Base-by-base conservation (phyloP, 2,888 invertebrate genomes). In the Cremastobaeus sp. region DNA sequence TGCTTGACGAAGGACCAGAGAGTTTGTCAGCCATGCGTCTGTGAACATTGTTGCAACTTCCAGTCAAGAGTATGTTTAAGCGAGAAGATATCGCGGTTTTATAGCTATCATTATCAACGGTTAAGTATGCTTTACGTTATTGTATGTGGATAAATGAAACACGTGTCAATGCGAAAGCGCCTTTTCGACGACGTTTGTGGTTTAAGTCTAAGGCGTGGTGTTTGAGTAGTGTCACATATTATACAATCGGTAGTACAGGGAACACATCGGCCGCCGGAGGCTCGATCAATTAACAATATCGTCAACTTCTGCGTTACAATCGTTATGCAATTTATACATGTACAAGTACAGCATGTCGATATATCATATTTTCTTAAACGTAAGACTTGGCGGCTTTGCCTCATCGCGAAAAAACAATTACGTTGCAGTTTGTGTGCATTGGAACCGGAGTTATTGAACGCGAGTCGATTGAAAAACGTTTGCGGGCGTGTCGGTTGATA, bases 1-100 rank as follows among this genome's bases (percentile, higher is more conserved):
- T 80, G 86, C 86, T 87, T 86, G 87, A 85, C 87, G 87, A 79
- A 87, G 87, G 85, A 87, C 86, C 86, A 87, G 84, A 79, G 87
- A 87, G 86, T 88, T 88, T 84, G 87, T 87, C 87, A 88, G 87
- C 87, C 87, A 88, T 86, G 87, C 87, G 87, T 88, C 87, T 88
- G 87, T 87, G 87, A 88, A 88, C 87, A 88, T 86, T 85, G 85
- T 80, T 79, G 81, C 79, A 84, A 86, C 83, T 85, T 85, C 82
- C 52, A 35, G 64, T 71, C 64, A 84, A 81, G 78, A 79, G 75
- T 70, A 55, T 64, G 41, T 50, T 62, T 60, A 55, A 50, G 60
- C 60, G 43, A 59, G 62, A 54, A 47, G 35, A 70, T 43, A 54
- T 62, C 65, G 65, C 69, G 59, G 15, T 39, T 57, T 47, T 34